Evolutionary conservation across 1,140 invertebrate genomes (phyloP), one percentile per base, ranked within the genome.

Genomic region (Myzus persicae): DNA sequence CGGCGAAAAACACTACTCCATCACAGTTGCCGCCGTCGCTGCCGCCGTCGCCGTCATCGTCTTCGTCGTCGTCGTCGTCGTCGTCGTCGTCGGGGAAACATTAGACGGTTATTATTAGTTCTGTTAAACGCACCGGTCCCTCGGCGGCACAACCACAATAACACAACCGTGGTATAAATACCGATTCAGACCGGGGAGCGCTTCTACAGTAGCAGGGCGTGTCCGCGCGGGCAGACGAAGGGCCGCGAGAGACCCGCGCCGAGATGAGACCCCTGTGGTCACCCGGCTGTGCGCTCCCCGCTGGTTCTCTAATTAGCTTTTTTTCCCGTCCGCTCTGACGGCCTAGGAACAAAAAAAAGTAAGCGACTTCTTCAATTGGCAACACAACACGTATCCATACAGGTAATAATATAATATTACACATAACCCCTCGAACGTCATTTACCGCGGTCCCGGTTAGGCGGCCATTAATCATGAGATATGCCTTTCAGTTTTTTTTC

Each of bases 41-140:
- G n/a, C 8, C 76, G 36, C 38, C 36, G n/a, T 40, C 36, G 76
- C 31, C 84, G 22, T n/a, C n/a, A n/a, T n/a, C n/a, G n/a, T n/a
- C n/a, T n/a, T n/a, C n/a, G n/a, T n/a, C n/a, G n/a, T n/a, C n/a
- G n/a, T n/a, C n/a, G n/a, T n/a, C n/a, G n/a, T n/a, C n/a, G n/a
- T n/a, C n/a, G n/a, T 11, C 76, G 24, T 48, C 44, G 24, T 36
- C 67, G 76, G 44, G 42, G 42, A 81, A 92, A 81, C 38, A 92
- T 46, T 93, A 93, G 91, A 93, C 91, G 91, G 91, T 84, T n/a
- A n/a, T 54, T 93, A 93, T 93, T 93, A 54, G 91, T 93, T 93
- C 91, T 93, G 91, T 93, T 93, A 93, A 93, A 85, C 91, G 48
- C 48, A 54, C 46, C 91, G 91, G 76, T 92, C 91, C 91, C 91